These are phyloP conservation scores for Zeuzera pyrina DNA, from an alignment of 2,888 invertebrate genomes.

Conservation along the genomic window DNA sequence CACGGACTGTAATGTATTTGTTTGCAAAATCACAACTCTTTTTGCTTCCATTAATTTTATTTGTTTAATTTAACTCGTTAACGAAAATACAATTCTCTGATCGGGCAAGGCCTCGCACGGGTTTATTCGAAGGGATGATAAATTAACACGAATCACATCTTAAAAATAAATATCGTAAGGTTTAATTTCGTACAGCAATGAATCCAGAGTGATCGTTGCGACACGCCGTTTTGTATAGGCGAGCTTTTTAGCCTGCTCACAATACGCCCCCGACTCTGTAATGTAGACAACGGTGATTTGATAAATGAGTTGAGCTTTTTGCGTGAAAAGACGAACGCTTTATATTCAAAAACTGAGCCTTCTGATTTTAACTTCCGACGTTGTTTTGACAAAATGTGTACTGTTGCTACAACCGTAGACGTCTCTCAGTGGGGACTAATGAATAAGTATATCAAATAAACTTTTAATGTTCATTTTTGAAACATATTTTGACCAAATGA, in stretches of 20 bases:
- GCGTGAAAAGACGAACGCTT: constrained; percentile 47
- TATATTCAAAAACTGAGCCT: constrained; percentile 31
- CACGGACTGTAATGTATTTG: constrained; percentile 32
- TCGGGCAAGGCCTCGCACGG: constrained; percentile 21
- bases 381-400: constrained; percentile 42
- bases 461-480: no score
- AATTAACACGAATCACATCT: neutral
- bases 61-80: constrained; percentile 54
- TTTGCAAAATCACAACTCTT: constrained; percentile 40
- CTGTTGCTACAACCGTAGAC: constrained; percentile 31
- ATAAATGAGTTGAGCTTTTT: constrained; percentile 57
- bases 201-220: constrained; percentile 25
- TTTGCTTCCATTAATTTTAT: constrained; percentile 52
- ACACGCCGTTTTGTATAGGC: constrained; percentile 38
- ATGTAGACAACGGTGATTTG: constrained; percentile 63
- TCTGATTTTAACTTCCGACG: constrained; percentile 14
- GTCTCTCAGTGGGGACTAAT: no score
- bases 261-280: constrained; percentile 46
- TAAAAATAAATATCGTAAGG: constrained; percentile 22
- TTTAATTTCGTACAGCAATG: constrained; percentile 33
- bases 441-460: no score
- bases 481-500: no score
- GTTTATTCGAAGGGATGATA: neutral
- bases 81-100: constrained; percentile 44
- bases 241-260: constrained; percentile 55